A percentile compares a stretch with the other conserved stretches of the same genome.
Evolutionary conservation across 2,797 vertebrate genomes (phyloP).

Genomic region (Bryconaethiops microstoma): DNA sequence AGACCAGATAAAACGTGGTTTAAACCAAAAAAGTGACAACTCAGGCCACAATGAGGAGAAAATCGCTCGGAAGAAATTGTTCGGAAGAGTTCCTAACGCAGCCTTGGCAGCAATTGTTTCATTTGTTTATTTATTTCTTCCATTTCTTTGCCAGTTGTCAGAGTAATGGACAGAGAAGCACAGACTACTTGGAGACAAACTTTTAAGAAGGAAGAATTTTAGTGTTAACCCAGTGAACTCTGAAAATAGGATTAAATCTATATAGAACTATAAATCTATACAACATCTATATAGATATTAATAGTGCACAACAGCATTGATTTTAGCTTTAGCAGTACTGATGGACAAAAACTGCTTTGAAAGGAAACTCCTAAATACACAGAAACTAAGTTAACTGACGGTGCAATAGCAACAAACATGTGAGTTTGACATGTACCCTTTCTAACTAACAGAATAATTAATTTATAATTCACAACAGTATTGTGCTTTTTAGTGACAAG

Average conservation of each 20-base stretch:
- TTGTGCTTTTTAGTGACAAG: too few species aligned
- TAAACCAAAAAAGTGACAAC: slow-evolving; percentile 68
- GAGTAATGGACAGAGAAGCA: slow-evolving; percentile 1
- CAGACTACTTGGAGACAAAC: neutral
- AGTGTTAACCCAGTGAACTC: slow-evolving; percentile 5
- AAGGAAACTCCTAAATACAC: neutral
- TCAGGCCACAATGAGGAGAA: slow-evolving; percentile 61
- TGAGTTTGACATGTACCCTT: too few species aligned
- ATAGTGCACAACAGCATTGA: neutral
- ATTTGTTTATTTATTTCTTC: slow-evolving; percentile 52
- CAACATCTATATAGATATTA: too few species aligned
- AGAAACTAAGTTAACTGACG: neutral
- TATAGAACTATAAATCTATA: too few species aligned
- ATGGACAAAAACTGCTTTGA: neutral
- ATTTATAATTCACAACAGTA: too few species aligned
- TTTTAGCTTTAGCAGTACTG: neutral
- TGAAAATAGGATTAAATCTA: neutral
- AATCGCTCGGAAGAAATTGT: slow-evolving; percentile 47
- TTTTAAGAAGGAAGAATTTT: neutral
- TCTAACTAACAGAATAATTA: too few species aligned
- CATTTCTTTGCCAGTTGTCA: slow-evolving; percentile 38
- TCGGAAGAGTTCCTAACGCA: slow-evolving; percentile 31
- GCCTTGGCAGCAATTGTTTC: slow-evolving; percentile 42
- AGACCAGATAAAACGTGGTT: slow-evolving; percentile 69
- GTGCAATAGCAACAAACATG: too few species aligned